Percentiles rank a stretch among this genome's conserved stretches.
These are phyloP conservation scores for Cinclus cinclus DNA, from an alignment of 2,113 vertebrate species.

Conservation along the genomic window DNA sequence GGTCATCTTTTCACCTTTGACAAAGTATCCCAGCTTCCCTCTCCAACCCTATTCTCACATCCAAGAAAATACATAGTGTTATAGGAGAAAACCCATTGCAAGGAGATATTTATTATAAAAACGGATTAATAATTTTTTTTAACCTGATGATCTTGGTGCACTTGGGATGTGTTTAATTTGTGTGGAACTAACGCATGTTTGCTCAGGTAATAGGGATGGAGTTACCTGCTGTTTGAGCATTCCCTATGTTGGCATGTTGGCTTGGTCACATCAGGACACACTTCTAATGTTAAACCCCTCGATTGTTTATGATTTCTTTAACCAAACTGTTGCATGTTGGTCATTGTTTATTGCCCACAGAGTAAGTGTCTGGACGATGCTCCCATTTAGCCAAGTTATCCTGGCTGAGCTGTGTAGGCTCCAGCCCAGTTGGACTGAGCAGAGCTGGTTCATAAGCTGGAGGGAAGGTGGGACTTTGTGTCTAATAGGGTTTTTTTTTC, in stretches of 20 bases:
- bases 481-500: constrained; percentile 10
- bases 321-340: constrained; percentile 55
- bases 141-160: neutral
- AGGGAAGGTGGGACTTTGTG: neutral
- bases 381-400: constrained; percentile 9
- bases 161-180: neutral
- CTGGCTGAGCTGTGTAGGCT: neutral
- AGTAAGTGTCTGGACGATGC: constrained; percentile 29
- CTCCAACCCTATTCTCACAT: neutral
- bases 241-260: constrained; percentile 36
- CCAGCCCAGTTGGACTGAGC: neutral
- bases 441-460: neutral
- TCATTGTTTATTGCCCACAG: constrained; percentile 2
- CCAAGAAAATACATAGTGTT: neutral
- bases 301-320: neutral
- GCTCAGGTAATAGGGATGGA: neutral
- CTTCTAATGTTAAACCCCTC: neutral
- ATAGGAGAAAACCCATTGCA: neutral
- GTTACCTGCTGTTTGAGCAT: neutral
- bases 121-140: neutral
- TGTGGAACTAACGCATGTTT: constrained; percentile 41
- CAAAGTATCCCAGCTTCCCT: neutral
- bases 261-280: neutral
- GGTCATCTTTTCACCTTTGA: neutral
- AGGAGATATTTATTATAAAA: constrained; percentile 40